Evolutionary conservation across 2,113 vertebrate species (phyloP), one percentile per base, ranked within the genome.

Genomic region (Choloepus hoffmanni): DNA sequence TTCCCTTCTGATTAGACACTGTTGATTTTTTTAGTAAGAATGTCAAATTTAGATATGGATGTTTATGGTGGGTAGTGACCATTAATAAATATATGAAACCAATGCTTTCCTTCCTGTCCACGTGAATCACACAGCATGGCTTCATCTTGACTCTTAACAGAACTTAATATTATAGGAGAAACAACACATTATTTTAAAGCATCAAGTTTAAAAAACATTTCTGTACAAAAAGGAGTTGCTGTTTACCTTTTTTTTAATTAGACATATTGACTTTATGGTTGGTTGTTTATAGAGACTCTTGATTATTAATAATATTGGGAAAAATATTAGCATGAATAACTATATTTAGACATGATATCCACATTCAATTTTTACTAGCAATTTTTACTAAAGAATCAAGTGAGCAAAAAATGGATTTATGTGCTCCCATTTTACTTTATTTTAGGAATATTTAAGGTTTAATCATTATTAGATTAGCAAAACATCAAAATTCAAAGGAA

Each of bases 31-130:
- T 98, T 36, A 99, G 99, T 99, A 99, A 95, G 99, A 99, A 97
- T 99, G 99, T 97, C 99, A 99, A 98, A 99, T 99, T 98, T 99
- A 99, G 97, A 99, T 99, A 96, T 98, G 99, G 85, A 99, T 99
- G 26, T 98, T 99, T 76, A 98, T 99, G 88, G 98, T 99, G 92
- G 99, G 98, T 81, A 98, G 98, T 83, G 99, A 99, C 97, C 98
- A 99, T 82, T 98, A 99, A 96, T 99, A 99, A 78, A 99, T 99
- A 89, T 99, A 99, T 78, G 99, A 99, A 97, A 99, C 99, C 95
- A 99, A 99, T 0, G 99, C 99, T 0, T 99, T 99, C 97, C 99
- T 99, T 90, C 99, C 99, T 1, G 99, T 99, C 98, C 99, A 98
- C 98, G 99, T 99, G 97, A 99, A 99, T 94, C 98, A 99, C 95